phyloP scores from a whole-genome alignment of 1,140 invertebrate species.

The Dinoponera quadriceps region DNA sequence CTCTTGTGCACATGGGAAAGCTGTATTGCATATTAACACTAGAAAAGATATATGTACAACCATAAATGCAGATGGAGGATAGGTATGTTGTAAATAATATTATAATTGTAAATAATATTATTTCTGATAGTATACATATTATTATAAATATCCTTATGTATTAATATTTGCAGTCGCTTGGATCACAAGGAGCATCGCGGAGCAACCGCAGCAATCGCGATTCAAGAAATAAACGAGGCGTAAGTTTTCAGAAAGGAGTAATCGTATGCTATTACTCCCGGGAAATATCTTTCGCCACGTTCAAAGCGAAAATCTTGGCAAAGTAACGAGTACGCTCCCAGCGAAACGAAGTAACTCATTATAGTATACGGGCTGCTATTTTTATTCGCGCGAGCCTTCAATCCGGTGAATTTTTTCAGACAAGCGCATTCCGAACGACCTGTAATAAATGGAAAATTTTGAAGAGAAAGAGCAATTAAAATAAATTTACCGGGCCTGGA shows the following conservation, averaged over 20 bases:
- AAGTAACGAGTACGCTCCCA: slow-evolving; percentile 47
- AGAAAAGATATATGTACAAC: too few species aligned
- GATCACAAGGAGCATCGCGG: not conserved
- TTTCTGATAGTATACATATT: not conserved
- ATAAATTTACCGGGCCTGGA: slow-evolving; percentile 4
- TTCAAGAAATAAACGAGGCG: slow-evolving; percentile 44
- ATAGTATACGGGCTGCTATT: slow-evolving; percentile 39
- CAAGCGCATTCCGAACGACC: not conserved
- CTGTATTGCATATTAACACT: too few species aligned
- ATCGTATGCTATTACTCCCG: slow-evolving; percentile 52
- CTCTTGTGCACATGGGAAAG: too few species aligned
- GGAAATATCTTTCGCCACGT: slow-evolving; percentile 47
- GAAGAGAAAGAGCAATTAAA: slow-evolving; percentile 3
- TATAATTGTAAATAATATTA: slow-evolving; percentile 6
- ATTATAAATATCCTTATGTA: not conserved
- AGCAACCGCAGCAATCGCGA: slow-evolving; percentile 16
- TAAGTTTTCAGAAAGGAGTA: slow-evolving; percentile 45
- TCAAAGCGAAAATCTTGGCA: slow-evolving; percentile 51
- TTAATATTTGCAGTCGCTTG: not conserved
- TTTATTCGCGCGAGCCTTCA: slow-evolving; percentile 39
- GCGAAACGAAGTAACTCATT: slow-evolving; percentile 55
- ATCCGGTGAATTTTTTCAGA: slow-evolving; percentile 1
- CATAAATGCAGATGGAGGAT: too few species aligned
- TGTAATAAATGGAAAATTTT: slow-evolving; percentile 3
- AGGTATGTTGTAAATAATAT: too few species aligned